phyloP scores from a whole-genome alignment of 2,113 vertebrate genomes.

The Ramphastos sulfuratus region DNA sequence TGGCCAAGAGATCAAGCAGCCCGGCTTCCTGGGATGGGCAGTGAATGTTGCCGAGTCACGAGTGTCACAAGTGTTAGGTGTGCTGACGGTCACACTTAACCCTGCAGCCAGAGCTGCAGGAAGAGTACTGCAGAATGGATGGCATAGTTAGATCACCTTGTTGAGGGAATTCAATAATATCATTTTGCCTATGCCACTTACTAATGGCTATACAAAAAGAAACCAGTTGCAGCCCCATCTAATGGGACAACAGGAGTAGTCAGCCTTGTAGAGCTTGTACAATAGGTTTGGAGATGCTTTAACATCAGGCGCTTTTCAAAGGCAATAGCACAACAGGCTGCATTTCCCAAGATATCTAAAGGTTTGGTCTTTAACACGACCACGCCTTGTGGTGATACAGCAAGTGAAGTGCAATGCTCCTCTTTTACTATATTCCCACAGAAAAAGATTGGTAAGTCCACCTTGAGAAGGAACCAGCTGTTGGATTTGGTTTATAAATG shows the following conservation, averaged over 20 bases:
- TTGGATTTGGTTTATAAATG: background rate
- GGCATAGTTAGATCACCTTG: background rate
- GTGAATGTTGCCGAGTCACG: background rate
- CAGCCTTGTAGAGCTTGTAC: background rate
- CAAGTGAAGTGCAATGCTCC: background rate
- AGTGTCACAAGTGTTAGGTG: too few relatives aligned
- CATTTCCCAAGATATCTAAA: background rate
- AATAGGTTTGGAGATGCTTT: background rate
- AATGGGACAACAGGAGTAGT: background rate
- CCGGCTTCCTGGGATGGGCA: fast-evolving
- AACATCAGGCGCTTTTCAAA: background rate
- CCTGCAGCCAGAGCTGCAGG: background rate
- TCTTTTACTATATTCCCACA: background rate
- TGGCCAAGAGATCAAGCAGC: background rate
- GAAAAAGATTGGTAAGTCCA: background rate
- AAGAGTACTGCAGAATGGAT: background rate
- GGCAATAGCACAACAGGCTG: background rate
- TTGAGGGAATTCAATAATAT: fast-evolving
- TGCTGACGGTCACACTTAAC: background rate
- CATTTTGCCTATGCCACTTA: background rate
- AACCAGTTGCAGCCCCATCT: background rate
- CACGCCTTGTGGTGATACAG: background rate
- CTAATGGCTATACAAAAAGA: background rate
- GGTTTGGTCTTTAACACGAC: background rate
- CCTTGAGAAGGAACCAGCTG: background rate